phyloP scores from a whole-genome alignment of 2,797 vertebrate species.

The Parambassis ranga region DNA sequence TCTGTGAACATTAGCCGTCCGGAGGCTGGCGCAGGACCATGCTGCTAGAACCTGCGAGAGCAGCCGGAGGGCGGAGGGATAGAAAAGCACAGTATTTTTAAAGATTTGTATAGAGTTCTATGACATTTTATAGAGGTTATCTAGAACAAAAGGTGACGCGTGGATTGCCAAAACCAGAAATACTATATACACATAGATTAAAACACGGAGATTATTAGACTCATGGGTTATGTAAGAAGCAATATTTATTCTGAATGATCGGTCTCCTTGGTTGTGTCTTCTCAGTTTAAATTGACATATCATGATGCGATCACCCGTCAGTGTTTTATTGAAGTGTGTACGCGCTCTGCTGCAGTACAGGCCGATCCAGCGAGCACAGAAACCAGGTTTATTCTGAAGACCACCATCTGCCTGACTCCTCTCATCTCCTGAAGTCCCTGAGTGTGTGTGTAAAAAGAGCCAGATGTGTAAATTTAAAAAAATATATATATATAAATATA shows the following conservation, averaged over 20 bases:
- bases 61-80: no score
- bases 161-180: constrained; percentile 79
- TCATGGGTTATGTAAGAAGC: constrained; percentile 76
- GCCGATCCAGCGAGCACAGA: constrained; percentile 35
- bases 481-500: constrained; percentile 75
- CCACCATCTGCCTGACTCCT: constrained; percentile 82
- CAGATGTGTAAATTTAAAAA: constrained; percentile 83
- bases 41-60: constrained; percentile 79
- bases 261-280: constrained; percentile 73
- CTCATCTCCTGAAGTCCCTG: constrained; percentile 82
- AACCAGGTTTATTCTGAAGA: constrained; percentile 38
- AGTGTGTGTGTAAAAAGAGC: constrained; percentile 85
- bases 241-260: constrained; percentile 81
- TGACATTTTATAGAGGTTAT: constrained; percentile 82
- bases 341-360: constrained; percentile 40
- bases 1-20: constrained; percentile 73
- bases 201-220: constrained; percentile 68
- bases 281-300: constrained; percentile 65
- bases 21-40: constrained; percentile 62
- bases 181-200: constrained; percentile 57
- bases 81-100: constrained; percentile 86
- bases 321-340: constrained; percentile 58
- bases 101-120: constrained; percentile 84
- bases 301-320: constrained; percentile 54
- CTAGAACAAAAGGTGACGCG: constrained; percentile 65